Evolutionary conservation across 1,140 invertebrate genomes (phyloP).

Genomic region (Drosophila kepulauana): DNA sequence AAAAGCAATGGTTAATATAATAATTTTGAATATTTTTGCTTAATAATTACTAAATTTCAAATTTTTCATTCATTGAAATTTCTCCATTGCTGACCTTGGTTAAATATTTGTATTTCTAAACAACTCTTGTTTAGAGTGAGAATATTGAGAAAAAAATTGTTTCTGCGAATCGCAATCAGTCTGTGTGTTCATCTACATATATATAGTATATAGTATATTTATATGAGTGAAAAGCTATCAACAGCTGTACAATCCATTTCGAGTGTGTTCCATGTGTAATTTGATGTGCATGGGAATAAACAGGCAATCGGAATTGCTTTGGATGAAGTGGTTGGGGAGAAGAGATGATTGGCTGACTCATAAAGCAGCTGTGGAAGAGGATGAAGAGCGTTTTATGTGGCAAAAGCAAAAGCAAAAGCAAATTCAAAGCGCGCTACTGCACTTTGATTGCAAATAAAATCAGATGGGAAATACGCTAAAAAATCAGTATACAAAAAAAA

Average conservation of each 20-base stretch:
- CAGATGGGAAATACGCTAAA: conserved; percentile 24
- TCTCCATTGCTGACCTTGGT: too few relatives aligned
- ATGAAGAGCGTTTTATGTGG: conserved; percentile 38
- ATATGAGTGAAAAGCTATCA: conserved; percentile 12
- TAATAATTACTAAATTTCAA: too few relatives aligned
- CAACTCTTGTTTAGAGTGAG: too few relatives aligned
- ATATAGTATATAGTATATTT: conserved; percentile 2
- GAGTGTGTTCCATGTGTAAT: conserved; percentile 30
- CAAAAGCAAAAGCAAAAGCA: background rate
- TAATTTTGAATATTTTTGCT: too few relatives aligned
- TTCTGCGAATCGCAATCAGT: background rate
- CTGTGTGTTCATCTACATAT: background rate
- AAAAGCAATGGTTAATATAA: too few relatives aligned
- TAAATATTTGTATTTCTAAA: too few relatives aligned
- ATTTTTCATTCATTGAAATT: too few relatives aligned
- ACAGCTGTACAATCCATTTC: conserved; percentile 21
- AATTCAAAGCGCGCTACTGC: conserved; percentile 42
- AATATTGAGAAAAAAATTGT: background rate
- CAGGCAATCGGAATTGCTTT: conserved; percentile 31
- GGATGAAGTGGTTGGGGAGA: background rate
- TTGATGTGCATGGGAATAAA: conserved; percentile 40
- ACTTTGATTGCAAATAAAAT: conserved; percentile 61
- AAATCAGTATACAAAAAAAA: background rate
- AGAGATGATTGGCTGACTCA: conserved; percentile 20
- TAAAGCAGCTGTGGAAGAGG: conserved; percentile 28